phyloP scores from a whole-genome alignment of 2,888 invertebrate genomes.

The Hedya salicella region DNA sequence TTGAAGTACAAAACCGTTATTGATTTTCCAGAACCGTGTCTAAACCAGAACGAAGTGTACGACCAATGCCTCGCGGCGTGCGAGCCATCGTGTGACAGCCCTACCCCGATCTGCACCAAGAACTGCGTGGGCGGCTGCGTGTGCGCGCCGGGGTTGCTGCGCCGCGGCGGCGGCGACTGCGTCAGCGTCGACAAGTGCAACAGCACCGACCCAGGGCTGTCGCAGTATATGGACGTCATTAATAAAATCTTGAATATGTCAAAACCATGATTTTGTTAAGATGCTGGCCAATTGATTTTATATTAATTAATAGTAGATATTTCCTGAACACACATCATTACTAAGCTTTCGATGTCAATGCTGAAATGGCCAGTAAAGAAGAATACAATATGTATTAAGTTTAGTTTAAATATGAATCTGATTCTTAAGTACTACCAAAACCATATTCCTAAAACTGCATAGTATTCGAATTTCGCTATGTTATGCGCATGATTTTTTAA shows the following conservation, averaged over 20 bases:
- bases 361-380: no score
- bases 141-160: slow-evolving; percentile 67
- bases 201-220: slow-evolving; percentile 58
- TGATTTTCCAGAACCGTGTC: slow-evolving; percentile 65
- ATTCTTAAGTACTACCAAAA: no score
- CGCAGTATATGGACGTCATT: slow-evolving; percentile 68
- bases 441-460: no score
- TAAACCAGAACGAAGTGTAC: slow-evolving; percentile 71
- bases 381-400: no score
- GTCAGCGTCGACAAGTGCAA: slow-evolving; percentile 73
- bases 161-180: slow-evolving; percentile 65
- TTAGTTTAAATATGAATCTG: no score
- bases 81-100: slow-evolving; percentile 70
- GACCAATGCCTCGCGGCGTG: slow-evolving; percentile 71
- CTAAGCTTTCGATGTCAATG: no score
- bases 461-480: no score
- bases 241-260: slow-evolving; percentile 66
- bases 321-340: no score
- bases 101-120: slow-evolving; percentile 71
- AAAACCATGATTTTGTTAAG: slow-evolving; percentile 41
- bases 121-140: slow-evolving; percentile 71
- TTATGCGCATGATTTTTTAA: no score
- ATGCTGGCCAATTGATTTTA: no score
- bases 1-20: no score
- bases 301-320: no score